Evolutionary conservation across 2,888 invertebrate species (phyloP).

Genomic region (Hyppa rectilinea): DNA sequence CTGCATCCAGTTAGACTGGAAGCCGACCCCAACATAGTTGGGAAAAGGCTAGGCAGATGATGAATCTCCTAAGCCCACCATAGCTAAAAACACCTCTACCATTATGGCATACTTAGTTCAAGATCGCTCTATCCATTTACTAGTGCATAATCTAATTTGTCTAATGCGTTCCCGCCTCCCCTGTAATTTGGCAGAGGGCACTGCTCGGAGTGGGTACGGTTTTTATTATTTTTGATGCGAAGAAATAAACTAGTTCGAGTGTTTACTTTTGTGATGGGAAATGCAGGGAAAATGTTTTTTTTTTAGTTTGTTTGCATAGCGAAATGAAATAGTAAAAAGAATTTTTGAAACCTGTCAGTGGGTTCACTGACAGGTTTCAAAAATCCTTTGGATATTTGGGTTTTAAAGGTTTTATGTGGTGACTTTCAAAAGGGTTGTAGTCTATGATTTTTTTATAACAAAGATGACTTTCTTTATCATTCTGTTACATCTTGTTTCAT

Average conservation of each 20-base stretch:
- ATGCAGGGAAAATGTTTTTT: neutral
- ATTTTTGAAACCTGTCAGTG: neutral
- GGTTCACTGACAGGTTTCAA: too few relatives aligned
- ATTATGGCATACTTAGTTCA: neutral
- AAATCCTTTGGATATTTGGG: neutral
- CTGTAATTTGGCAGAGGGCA: constrained; percentile 48
- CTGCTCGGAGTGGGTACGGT: constrained; percentile 20
- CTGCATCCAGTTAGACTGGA: too few relatives aligned
- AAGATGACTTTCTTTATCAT: neutral
- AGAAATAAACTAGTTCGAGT: constrained; percentile 52
- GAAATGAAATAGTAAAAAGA: neutral
- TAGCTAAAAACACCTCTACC: constrained; percentile 1
- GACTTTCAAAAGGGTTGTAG: neutral
- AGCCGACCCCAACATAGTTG: too few relatives aligned
- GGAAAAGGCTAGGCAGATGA: too few relatives aligned
- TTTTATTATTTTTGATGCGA: constrained; percentile 54
- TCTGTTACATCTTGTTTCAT: too few relatives aligned
- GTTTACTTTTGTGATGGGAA: constrained; percentile 48
- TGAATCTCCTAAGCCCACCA: too few relatives aligned
- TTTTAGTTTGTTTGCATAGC: neutral
- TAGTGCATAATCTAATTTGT: constrained; percentile 68
- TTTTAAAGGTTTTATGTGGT: neutral
- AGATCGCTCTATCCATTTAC: constrained; percentile 48
- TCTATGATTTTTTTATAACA: constrained; percentile 50
- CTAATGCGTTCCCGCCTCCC: constrained; percentile 63